A percentile compares a stretch with the other conserved stretches of the same genome.
Conservation (phyloP, 2,113 vertebrate genomes). For the Empidonax traillii region DNA sequence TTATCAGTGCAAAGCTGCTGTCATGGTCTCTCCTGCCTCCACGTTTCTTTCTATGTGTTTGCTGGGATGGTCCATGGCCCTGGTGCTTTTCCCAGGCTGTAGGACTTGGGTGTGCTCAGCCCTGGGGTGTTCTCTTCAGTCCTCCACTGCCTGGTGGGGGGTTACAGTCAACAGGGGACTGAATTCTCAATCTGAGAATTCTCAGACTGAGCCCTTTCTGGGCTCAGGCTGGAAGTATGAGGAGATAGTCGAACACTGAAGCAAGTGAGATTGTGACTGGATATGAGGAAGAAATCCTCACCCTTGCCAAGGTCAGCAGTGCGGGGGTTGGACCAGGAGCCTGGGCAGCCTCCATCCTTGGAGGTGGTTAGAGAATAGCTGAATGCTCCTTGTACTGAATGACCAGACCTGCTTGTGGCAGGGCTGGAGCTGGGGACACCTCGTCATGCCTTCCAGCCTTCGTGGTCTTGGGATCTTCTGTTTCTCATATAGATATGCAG, state of each 20-base stretch:
- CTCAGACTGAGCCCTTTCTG: neutral
- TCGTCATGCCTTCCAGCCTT: fast-evolving
- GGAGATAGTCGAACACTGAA: no score
- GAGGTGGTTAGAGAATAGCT: neutral
- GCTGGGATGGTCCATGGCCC: neutral
- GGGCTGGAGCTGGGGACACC: neutral
- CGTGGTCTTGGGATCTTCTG: neutral
- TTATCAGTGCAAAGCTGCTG: neutral
- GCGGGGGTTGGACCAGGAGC: neutral
- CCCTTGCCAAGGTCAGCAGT: neutral
- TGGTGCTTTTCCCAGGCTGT: neutral
- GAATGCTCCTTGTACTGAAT: neutral
- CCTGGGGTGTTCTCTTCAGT: neutral
- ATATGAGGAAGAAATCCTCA: neutral
- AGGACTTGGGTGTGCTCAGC: neutral
- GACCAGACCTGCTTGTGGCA: neutral
- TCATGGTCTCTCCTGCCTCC: neutral
- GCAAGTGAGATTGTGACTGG: neutral
- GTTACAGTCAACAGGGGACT: neutral
- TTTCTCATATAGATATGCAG: neutral
- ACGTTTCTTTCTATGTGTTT: neutral
- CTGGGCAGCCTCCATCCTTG: neutral
- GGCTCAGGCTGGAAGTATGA: neutral
- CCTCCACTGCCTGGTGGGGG: fast-evolving
- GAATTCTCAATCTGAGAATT: neutral